Base-by-base conservation (phyloP, 2,113 vertebrate genomes). In the Atherinomorus stipes region DNA sequence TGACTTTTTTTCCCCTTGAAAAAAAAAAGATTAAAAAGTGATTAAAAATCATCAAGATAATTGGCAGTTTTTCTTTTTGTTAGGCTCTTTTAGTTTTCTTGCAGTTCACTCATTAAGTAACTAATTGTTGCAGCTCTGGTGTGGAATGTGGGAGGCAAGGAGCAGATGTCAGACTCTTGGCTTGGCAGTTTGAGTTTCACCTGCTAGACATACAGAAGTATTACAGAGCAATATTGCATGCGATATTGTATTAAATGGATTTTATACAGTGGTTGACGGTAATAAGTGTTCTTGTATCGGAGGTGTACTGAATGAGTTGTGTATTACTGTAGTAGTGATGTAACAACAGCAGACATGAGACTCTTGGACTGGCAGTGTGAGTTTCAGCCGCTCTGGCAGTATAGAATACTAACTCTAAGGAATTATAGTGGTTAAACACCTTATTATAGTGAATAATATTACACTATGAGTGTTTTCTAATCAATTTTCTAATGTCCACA, bases 301-400 rank as follows among this genome's bases (percentile, higher is more conserved):
- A 12, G 26, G 25, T 56, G 21, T 71, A 45, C 54, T 59, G 57
- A 31, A 49, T 61, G 42, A 61, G 63, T 66, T 74, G 52, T 59
- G 50, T 74, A 37, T 74, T 28, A 44, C 60, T 26, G 64, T 67
- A 71, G 56, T 67, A 64, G 52, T 70, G 59, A 85, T 15, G 37
- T 60, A 76, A 83, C 70, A 65, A 85, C 84, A 90, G 90, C 91
- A 88, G 92, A 91, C 91, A 62, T 90, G 91, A 90, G 83, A 91
- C 91, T 93, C 89, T 84, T 93, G 89, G 89, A 91, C 74, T 93
- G 94, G 94, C 94, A 94, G 94, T 94, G 78, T 88, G 93, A 93
- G 91, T 87, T 87, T 87, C 85, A 92, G 87, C 85, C 50, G 84
- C 88, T 79, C 83, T 89, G 91, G 91, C 91, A 92, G 90, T 90